Evolutionary conservation across 1,140 invertebrate species (phyloP).

Genomic region (Plodia interpunctella): DNA sequence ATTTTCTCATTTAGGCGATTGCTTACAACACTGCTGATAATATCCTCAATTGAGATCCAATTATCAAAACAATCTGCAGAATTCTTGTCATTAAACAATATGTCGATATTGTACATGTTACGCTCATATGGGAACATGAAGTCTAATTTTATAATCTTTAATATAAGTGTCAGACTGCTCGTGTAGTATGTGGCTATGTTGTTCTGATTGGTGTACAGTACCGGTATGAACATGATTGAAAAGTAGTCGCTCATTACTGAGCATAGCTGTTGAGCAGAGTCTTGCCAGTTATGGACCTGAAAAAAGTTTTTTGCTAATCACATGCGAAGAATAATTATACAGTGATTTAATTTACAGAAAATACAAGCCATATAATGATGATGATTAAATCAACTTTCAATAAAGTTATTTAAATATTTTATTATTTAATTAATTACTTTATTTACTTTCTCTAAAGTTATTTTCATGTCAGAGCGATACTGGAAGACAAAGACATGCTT

Average conservation of each 20-base stretch:
- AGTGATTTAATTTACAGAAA: no score
- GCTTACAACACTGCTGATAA: slow-evolving; percentile 42
- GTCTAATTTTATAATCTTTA: slow-evolving; percentile 52
- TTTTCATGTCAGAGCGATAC: no score
- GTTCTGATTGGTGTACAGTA: slow-evolving; percentile 36
- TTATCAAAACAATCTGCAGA: slow-evolving; percentile 48
- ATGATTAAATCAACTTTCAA: no score
- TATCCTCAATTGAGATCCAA: slow-evolving; percentile 45
- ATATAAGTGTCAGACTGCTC: slow-evolving; percentile 41
- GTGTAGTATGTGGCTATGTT: slow-evolving; percentile 51
- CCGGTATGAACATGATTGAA: slow-evolving; percentile 38
- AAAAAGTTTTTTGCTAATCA: slow-evolving; percentile 17
- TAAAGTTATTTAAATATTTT: no score
- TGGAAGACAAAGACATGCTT: no score
- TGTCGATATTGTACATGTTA: slow-evolving; percentile 52
- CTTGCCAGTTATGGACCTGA: slow-evolving; percentile 54
- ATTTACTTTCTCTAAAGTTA: no score
- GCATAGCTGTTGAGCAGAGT: slow-evolving; percentile 37
- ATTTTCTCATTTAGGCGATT: slow-evolving; percentile 43
- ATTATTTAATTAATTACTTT: no score
- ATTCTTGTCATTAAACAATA: slow-evolving; percentile 57
- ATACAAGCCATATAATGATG: no score
- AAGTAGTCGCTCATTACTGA: slow-evolving; percentile 47
- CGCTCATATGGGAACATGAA: slow-evolving; percentile 55
- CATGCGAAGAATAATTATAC: no score